phyloP scores from a whole-genome alignment of 2,888 invertebrate genomes.

The Drosophila setosimentum region DNA sequence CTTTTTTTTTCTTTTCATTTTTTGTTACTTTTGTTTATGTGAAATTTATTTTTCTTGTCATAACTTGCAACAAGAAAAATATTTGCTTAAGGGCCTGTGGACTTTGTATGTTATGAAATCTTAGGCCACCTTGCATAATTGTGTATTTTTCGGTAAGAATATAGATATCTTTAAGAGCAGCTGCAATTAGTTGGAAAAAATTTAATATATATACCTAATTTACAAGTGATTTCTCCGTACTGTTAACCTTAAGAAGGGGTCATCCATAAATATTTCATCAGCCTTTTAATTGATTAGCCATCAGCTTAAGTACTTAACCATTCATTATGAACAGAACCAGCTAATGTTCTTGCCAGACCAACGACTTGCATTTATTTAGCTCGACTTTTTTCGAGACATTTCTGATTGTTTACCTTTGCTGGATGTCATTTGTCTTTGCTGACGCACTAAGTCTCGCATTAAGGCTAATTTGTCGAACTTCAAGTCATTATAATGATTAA shows the following conservation, averaged over 20 bases:
- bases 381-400: constrained; percentile 15
- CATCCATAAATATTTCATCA: neutral
- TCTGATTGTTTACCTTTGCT: constrained; percentile 54
- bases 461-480: constrained; percentile 75
- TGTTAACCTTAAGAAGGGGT: neutral
- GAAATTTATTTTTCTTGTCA: constrained; percentile 65
- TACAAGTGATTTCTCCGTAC: neutral
- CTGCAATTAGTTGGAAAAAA: neutral
- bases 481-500: constrained; percentile 80
- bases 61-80: constrained; percentile 57
- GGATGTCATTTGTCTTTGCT: constrained; percentile 51
- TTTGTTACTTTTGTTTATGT: constrained; percentile 53
- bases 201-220: neutral
- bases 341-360: constrained; percentile 9
- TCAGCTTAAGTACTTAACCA: constrained; percentile 26
- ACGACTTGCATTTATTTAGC: constrained; percentile 16
- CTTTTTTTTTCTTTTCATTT: constrained; percentile 10
- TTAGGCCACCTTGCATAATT: constrained; percentile 46
- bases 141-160: neutral
- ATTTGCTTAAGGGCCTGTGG: constrained; percentile 21
- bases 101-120: constrained; percentile 17
- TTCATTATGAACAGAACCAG: constrained; percentile 29
- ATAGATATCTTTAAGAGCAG: neutral
- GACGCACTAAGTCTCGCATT: constrained; percentile 58
- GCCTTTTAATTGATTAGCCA: constrained; percentile 36